phyloP scores from a whole-genome alignment of 2,888 invertebrate species.

The Invenusta paracnida region DNA sequence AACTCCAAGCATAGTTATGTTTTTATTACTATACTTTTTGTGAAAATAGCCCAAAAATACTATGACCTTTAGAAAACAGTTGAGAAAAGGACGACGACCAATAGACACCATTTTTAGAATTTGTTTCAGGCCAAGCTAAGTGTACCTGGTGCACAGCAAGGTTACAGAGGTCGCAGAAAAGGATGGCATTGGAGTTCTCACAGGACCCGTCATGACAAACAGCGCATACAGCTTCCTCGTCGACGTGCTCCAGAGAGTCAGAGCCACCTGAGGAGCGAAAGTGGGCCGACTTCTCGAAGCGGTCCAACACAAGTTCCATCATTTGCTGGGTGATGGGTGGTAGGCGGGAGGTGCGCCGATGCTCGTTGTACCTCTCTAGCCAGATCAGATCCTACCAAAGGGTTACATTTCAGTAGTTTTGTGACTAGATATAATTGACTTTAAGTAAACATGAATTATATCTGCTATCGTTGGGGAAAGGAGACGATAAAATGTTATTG shows the following conservation, averaged over 20 bases:
- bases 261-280: slow-evolving; percentile 62
- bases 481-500: too few relatives aligned
- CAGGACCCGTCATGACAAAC: slow-evolving; percentile 98
- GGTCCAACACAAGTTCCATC: slow-evolving; percentile 90
- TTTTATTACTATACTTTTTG: too few relatives aligned
- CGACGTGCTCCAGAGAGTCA: slow-evolving; percentile 10
- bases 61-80: too few relatives aligned
- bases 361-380: slow-evolving; percentile 37
- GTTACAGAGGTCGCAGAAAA: slow-evolving; percentile 99
- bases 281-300: slow-evolving; percentile 92
- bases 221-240: slow-evolving; percentile 92
- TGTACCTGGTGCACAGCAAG: slow-evolving; percentile 97
- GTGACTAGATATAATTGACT: too few relatives aligned
- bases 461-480: too few relatives aligned
- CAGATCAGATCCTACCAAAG: slow-evolving; percentile 38
- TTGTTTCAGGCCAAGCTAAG: too few relatives aligned
- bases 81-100: too few relatives aligned
- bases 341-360: neutral
- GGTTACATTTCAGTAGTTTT: too few relatives aligned
- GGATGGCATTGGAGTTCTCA: slow-evolving; percentile 93
- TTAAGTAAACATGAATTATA: too few relatives aligned
- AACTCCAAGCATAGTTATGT: too few relatives aligned
- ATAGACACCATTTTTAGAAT: too few relatives aligned
- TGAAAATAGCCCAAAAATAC: too few relatives aligned
- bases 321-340: slow-evolving; percentile 75